These are phyloP conservation scores for Salarias fasciatus DNA, from an alignment of 2,797 vertebrate genomes.

Conservation along the genomic window DNA sequence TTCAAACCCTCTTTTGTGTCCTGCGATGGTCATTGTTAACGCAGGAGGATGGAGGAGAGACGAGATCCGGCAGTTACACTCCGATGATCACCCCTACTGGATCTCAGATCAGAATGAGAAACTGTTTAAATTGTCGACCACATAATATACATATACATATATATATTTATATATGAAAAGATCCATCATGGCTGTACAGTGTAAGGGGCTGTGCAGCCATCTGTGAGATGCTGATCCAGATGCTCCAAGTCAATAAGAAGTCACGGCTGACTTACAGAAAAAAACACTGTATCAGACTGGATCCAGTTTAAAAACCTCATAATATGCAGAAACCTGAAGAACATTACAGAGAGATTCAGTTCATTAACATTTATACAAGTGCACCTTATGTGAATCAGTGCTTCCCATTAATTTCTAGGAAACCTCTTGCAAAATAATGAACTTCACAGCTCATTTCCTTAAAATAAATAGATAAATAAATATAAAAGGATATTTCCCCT, in stretches of 20 bases:
- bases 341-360: background rate
- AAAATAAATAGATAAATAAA: too few species aligned
- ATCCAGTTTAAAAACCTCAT: constrained; percentile 12
- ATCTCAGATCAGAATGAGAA: too few species aligned
- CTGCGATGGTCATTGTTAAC: constrained; percentile 57
- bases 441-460: too few species aligned
- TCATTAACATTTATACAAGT: background rate
- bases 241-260: constrained; percentile 50
- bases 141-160: too few species aligned
- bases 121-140: too few species aligned
- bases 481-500: too few species aligned
- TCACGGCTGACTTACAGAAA: constrained; percentile 40
- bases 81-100: constrained; percentile 18
- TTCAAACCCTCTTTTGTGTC: constrained; percentile 61
- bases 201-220: constrained; percentile 22
- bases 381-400: background rate
- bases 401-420: background rate
- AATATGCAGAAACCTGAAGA: constrained; percentile 5
- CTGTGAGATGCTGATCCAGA: constrained; percentile 48
- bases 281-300: constrained; percentile 8
- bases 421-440: background rate
- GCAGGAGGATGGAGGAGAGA: constrained; percentile 30
- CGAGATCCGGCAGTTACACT: constrained; percentile 47
- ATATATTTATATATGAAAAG: too few species aligned
- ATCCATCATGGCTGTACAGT: background rate